Percentiles rank a stretch among this genome's conserved stretches.
Evolutionary conservation across 23 tunicate species (phyloP).

Genomic region (Halocynthia roretzi): DNA sequence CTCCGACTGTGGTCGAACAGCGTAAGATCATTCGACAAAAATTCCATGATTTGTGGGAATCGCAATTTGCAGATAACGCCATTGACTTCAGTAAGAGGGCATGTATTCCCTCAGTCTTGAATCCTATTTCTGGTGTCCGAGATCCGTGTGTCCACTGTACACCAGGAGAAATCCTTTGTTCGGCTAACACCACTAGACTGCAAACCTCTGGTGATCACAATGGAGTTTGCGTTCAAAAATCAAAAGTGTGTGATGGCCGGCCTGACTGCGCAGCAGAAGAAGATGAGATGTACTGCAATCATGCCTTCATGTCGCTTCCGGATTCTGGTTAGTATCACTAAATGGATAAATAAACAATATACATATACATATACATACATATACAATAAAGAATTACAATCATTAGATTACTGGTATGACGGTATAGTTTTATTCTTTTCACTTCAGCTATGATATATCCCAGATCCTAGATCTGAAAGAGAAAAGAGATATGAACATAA

Average conservation of each 20-base stretch:
- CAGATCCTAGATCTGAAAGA: too few species aligned
- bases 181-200: slow-evolving; percentile 1
- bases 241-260: slow-evolving; percentile 45
- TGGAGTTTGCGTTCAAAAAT: slow-evolving; percentile 25
- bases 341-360: too few species aligned
- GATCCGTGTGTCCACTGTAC: slow-evolving; percentile 35
- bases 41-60: too few species aligned
- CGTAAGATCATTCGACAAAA: too few species aligned
- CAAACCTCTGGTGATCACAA: background rate
- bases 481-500: too few species aligned
- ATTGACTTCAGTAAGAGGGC: slow-evolving; percentile 8
- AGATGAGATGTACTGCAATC: slow-evolving; percentile 62
- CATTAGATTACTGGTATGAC: too few species aligned
- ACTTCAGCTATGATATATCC: too few species aligned
- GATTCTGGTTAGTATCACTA: too few species aligned
- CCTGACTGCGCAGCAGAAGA: slow-evolving; percentile 50
- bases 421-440: too few species aligned
- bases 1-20: background rate
- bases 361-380: too few species aligned
- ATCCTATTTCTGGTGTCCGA: background rate
- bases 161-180: slow-evolving; percentile 43
- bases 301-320: too few species aligned
- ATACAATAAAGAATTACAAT: too few species aligned
- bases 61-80: background rate
- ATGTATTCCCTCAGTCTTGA: background rate